phyloP scores from a whole-genome alignment of 2,888 invertebrate species.

The Lasioglossum morio region DNA sequence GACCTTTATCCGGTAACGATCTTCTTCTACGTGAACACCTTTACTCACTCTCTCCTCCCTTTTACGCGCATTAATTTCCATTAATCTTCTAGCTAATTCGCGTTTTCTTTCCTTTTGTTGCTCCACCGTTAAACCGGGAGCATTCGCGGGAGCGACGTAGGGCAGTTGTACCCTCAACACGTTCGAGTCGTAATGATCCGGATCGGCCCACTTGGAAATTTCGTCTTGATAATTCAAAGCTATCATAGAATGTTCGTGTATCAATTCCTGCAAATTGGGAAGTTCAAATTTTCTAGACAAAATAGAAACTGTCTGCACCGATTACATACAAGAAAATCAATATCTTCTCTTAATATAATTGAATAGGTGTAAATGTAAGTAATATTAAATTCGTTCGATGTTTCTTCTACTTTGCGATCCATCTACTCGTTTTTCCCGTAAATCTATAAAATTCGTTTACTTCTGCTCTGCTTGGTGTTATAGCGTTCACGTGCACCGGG shows the following conservation, averaged over 20 bases:
- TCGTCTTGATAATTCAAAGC: constrained; percentile 92
- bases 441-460: constrained; percentile 76
- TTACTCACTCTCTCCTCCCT: constrained; percentile 90
- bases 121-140: constrained; percentile 90
- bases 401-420: no score
- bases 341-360: not conserved
- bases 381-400: no score
- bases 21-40: not conserved
- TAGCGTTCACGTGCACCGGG: constrained; percentile 94
- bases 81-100: constrained; percentile 92
- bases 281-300: not conserved
- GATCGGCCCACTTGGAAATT: constrained; percentile 92
- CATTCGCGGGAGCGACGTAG: constrained; percentile 88
- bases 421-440: no score
- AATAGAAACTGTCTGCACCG: not conserved
- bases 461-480: constrained; percentile 94
- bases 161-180: constrained; percentile 95
- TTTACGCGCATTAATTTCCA: constrained; percentile 95
- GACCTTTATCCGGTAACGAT: not conserved
- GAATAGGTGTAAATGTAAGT: no score
- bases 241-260: constrained; percentile 92
- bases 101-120: constrained; percentile 95
- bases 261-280: constrained; percentile 87
- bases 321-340: not conserved
- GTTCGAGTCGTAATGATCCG: constrained; percentile 93